phyloP scores from a whole-genome alignment of 2,113 vertebrate species.

The Climacteris rufus region DNA sequence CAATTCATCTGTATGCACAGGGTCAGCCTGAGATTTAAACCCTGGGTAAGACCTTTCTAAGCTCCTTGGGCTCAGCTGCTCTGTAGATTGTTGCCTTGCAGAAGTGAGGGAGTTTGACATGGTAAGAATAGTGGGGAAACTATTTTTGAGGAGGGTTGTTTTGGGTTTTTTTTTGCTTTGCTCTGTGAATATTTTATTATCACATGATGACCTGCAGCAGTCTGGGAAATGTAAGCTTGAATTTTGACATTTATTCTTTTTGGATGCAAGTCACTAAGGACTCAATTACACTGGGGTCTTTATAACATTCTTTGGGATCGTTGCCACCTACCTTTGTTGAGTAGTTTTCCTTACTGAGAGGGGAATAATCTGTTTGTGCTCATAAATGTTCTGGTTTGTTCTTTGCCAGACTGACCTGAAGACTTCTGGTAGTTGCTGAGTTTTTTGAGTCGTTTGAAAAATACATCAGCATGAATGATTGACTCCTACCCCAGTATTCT shows the following conservation, averaged over 20 bases:
- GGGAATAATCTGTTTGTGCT: background rate
- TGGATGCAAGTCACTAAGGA: background rate
- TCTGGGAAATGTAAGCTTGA: background rate
- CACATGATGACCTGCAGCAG: background rate
- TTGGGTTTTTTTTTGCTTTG: background rate
- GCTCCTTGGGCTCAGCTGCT: background rate
- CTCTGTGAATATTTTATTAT: background rate
- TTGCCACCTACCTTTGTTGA: background rate
- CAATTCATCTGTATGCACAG: background rate
- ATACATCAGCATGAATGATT: background rate
- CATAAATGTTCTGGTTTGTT: background rate
- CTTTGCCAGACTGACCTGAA: background rate
- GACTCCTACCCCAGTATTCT: background rate
- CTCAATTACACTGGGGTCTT: background rate
- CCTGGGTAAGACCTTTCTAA: background rate
- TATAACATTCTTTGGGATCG: background rate
- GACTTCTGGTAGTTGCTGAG: background rate
- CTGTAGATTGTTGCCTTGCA: background rate
- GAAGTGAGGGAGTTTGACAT: background rate
- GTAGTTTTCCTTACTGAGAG: background rate
- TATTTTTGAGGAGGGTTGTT: background rate
- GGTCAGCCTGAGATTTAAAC: background rate
- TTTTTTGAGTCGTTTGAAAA: background rate
- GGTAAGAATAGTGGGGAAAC: background rate
- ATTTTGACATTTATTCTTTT: background rate